Conservation (phyloP, 1,140 invertebrate species). For the Amphibalanus amphitrite region DNA sequence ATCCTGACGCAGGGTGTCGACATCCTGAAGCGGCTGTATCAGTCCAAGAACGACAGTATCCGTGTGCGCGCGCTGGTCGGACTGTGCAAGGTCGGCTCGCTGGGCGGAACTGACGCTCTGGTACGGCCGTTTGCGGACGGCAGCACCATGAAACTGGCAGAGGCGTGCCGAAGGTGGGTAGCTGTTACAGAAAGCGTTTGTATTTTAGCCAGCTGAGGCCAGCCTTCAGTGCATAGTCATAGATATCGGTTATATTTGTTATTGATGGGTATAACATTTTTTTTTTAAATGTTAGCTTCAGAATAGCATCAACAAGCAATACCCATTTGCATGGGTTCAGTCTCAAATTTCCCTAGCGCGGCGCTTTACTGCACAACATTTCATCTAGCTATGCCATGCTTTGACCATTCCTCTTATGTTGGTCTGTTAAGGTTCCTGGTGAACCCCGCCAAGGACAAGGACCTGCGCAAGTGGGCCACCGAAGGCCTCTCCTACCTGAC, state of each 20-base stretch:
- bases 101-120: constrained; percentile 88
- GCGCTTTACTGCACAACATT: no score
- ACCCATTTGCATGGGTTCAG: no score
- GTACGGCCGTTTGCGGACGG: constrained; percentile 88
- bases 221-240: no score
- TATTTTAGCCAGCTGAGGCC: no score
- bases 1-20: constrained; percentile 82
- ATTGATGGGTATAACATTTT: no score
- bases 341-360: no score
- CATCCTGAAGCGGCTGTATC: constrained; percentile 85
- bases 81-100: constrained; percentile 89
- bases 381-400: no score
- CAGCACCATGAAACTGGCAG: constrained; percentile 76
- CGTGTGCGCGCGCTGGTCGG: constrained; percentile 77
- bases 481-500: constrained; percentile 95
- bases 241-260: no score
- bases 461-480: constrained; percentile 86
- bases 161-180: constrained; percentile 60
- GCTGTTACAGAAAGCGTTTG: no score
- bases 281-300: no score
- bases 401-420: constrained; percentile 12
- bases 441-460: constrained; percentile 67
- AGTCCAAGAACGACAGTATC: constrained; percentile 77
- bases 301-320: no score
- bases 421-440: constrained; percentile 53